Conservation (phyloP, 2,113 vertebrate species). For the human region DNA sequence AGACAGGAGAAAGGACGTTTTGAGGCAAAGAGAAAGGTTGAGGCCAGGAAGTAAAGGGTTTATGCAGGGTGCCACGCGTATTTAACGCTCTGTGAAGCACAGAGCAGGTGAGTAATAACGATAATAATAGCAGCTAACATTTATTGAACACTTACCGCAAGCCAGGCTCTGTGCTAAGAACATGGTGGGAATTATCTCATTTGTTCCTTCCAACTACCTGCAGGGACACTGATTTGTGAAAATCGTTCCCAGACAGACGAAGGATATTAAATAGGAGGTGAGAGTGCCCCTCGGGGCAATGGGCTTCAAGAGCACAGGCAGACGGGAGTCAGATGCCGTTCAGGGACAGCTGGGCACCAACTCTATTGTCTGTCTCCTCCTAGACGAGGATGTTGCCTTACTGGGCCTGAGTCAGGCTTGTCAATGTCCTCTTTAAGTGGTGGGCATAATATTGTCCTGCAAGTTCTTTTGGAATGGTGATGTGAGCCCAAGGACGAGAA, state of each 20-base stretch:
- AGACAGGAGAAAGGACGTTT: neutral
- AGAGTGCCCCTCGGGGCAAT: neutral
- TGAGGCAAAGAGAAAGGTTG: neutral
- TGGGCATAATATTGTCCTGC: neutral
- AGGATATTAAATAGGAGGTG: neutral
- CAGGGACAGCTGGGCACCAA: neutral
- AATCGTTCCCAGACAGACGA: neutral
- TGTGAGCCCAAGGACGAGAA: neutral
- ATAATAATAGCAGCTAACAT: neutral
- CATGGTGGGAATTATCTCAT: neutral
- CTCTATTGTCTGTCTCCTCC: neutral
- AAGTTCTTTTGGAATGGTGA: neutral
- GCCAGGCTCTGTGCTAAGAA: neutral
- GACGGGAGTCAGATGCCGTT: neutral
- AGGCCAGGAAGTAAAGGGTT: neutral
- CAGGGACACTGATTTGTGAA: neutral
- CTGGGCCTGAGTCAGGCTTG: neutral
- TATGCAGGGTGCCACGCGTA: neutral
- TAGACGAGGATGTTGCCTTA: neutral
- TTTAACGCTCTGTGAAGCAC: neutral
- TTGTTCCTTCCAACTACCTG: neutral
- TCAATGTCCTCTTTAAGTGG: neutral
- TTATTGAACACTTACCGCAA: neutral
- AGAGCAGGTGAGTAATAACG: neutral
- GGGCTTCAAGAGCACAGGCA: neutral